Conservation (phyloP, 2,113 vertebrate species). For the Sminthopsis crassicaudata region DNA sequence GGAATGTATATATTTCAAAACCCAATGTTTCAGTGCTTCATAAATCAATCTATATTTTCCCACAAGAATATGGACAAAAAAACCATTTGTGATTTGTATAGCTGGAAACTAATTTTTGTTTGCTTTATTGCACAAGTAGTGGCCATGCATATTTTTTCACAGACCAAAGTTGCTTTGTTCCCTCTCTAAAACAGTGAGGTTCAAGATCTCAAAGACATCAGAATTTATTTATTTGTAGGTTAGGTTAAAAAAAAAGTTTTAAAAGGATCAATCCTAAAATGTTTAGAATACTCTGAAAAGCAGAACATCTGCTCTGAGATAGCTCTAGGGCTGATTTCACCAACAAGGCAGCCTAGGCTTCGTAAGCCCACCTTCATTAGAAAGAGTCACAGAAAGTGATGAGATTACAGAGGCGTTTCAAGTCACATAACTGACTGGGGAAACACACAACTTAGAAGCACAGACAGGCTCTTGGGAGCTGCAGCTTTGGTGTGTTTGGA, state of each 20-base stretch:
- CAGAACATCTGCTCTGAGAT: slow-evolving; percentile 54
- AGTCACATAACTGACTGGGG: slow-evolving; percentile 18
- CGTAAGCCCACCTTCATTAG: slow-evolving; percentile 67
- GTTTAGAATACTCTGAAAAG: slow-evolving; percentile 56
- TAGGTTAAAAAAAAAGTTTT: slow-evolving; percentile 54
- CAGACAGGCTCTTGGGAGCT: slow-evolving; percentile 7
- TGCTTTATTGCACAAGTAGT: slow-evolving; percentile 20
- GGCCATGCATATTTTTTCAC: slow-evolving; percentile 18
- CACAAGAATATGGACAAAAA: slow-evolving; percentile 31
- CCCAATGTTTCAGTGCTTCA: slow-evolving; percentile 27
- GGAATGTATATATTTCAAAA: slow-evolving; percentile 66
- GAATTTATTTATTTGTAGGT: slow-evolving; percentile 56
- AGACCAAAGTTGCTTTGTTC: slow-evolving; percentile 18
- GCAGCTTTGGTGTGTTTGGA: not conserved
- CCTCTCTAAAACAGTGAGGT: slow-evolving; percentile 45
- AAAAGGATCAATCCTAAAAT: slow-evolving; percentile 68
- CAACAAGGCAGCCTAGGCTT: slow-evolving; percentile 55
- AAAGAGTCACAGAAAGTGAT: slow-evolving; percentile 58
- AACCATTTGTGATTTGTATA: not conserved
- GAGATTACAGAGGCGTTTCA: slow-evolving; percentile 52
- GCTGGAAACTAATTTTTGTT: not conserved
- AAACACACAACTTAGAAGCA: slow-evolving; percentile 23
- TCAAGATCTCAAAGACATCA: slow-evolving; percentile 57
- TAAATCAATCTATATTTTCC: slow-evolving; percentile 37
- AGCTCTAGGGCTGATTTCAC: slow-evolving; percentile 61